Evolutionary conservation across 2,113 vertebrate species (phyloP), one percentile per base, ranked within the genome.

Genomic region (Scolopax mira): DNA sequence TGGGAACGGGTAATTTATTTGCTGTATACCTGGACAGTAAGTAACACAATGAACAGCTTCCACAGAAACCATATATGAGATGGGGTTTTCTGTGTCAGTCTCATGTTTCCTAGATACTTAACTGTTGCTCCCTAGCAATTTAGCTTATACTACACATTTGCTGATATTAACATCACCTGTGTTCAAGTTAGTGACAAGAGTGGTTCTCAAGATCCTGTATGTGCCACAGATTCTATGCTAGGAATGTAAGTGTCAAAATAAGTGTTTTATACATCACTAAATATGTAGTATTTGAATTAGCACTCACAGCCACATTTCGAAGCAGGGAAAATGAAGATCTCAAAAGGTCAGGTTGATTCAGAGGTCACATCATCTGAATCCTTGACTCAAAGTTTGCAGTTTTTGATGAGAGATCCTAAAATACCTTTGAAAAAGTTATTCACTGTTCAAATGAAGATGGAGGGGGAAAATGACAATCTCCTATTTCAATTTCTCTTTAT

Each of bases 401-500:
- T 88, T 96, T 93, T 93, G 85, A 88, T 93, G 65, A 88, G 71
- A 81, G 48, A 96, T 90, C 88, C 94, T 96, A 95, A 96, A 94
- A 79, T 94, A 96, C 79, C 79, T 91, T 96, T 96, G 92, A 90
- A 94, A 96, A 96, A 95, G 69, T 96, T 97, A 79, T 94, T 96
- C 96, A 94, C 94, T 96, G 93, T 92, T 60, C 81, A 74, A 83
- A 85, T 96, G 74, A 94, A 96, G 64, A 79, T 94, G 93, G 85
- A 95, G 75, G 55, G 57, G 90, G 55, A 90, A 96, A 95, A 96
- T 95, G 66, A 96, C 88, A 93, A 95, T 96, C 90, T 96, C 91
- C 90, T 89, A 80, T 95, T 94, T 97, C 96, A 88, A 92, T 96
- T 95, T 88, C 89, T 97, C 95, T 94, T 96, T 93, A 95, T 95